phyloP scores from a whole-genome alignment of 2,113 vertebrate genomes.

The Pagrus major region DNA sequence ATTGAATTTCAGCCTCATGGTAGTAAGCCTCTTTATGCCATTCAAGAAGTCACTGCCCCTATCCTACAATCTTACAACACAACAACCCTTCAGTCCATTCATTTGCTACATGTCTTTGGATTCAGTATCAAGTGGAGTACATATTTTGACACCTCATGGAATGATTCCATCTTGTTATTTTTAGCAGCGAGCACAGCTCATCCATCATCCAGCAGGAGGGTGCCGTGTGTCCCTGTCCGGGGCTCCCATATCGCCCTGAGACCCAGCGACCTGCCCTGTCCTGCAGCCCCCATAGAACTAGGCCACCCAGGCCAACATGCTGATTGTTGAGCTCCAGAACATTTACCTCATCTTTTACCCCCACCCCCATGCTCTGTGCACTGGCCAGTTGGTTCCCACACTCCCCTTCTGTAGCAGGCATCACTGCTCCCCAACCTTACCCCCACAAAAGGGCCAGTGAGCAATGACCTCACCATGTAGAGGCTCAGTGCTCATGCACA shows the following conservation, averaged over 20 bases:
- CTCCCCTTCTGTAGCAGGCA: slow-evolving; percentile 64
- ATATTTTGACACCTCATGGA: slow-evolving; percentile 60
- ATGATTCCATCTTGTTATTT: slow-evolving; percentile 64
- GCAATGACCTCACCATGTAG: slow-evolving; percentile 63
- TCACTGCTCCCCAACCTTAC: slow-evolving; percentile 65
- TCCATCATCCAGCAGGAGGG: slow-evolving; percentile 36
- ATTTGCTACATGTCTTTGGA: slow-evolving; percentile 29
- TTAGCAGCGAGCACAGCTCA: slow-evolving; percentile 47
- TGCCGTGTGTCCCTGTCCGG: slow-evolving; percentile 33
- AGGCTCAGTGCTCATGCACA: slow-evolving; percentile 37
- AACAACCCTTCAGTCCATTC: slow-evolving; percentile 17
- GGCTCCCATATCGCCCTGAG: slow-evolving; percentile 41
- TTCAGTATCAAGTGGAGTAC: slow-evolving; percentile 43
- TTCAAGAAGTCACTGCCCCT: neutral
- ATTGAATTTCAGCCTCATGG: neutral
- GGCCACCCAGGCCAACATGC: slow-evolving; percentile 75
- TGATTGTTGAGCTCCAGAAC: slow-evolving; percentile 78
- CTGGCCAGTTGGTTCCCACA: slow-evolving; percentile 75
- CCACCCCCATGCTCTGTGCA: slow-evolving; percentile 63
- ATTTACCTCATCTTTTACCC: slow-evolving; percentile 73
- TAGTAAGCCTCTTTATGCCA: neutral
- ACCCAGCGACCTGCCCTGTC: slow-evolving; percentile 43
- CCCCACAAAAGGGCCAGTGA: slow-evolving; percentile 70
- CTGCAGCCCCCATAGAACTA: slow-evolving; percentile 61
- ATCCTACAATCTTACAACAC: slow-evolving; percentile 9